phyloP scores from a whole-genome alignment of 2,888 invertebrate genomes.

The Merodon equestris region DNA sequence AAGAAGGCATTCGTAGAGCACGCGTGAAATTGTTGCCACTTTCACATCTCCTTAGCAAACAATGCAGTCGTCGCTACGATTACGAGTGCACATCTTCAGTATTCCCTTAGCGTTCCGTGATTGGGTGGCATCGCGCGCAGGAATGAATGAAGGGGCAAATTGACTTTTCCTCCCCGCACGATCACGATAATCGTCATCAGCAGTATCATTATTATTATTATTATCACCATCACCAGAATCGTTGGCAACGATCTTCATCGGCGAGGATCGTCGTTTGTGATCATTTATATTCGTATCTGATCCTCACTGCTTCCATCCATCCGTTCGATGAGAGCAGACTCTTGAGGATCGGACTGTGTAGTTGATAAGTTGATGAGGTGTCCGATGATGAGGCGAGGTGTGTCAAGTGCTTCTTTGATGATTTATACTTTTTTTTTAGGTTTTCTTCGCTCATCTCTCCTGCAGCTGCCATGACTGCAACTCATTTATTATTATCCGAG shows the following conservation, averaged over 20 bases:
- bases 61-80: slow-evolving; percentile 37
- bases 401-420: slow-evolving; percentile 68
- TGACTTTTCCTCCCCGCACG: slow-evolving; percentile 50
- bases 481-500: slow-evolving; percentile 36
- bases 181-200: slow-evolving; percentile 34
- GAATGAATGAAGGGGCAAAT: slow-evolving; percentile 59
- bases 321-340: slow-evolving; percentile 23
- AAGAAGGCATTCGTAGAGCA: slow-evolving; percentile 27
- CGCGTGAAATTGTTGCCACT: slow-evolving; percentile 68
- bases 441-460: too few species aligned
- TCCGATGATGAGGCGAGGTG: slow-evolving; percentile 63
- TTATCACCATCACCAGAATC: slow-evolving; percentile 15
- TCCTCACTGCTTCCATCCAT: slow-evolving; percentile 53
- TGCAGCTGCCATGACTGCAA: slow-evolving; percentile 20
- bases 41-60: slow-evolving; percentile 65
- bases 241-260: slow-evolving; percentile 60
- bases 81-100: slow-evolving; percentile 1
- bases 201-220: slow-evolving; percentile 16
- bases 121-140: slow-evolving; percentile 55
- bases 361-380: slow-evolving; percentile 68
- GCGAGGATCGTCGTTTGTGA: slow-evolving; percentile 35
- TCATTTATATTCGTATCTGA: slow-evolving; percentile 25
- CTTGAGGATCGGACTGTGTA: slow-evolving; percentile 47
- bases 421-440: slow-evolving; percentile 36
- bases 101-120: slow-evolving; percentile 5